phyloP scores from a whole-genome alignment of 2,888 invertebrate genomes.

The Cyclophora albipunctata region DNA sequence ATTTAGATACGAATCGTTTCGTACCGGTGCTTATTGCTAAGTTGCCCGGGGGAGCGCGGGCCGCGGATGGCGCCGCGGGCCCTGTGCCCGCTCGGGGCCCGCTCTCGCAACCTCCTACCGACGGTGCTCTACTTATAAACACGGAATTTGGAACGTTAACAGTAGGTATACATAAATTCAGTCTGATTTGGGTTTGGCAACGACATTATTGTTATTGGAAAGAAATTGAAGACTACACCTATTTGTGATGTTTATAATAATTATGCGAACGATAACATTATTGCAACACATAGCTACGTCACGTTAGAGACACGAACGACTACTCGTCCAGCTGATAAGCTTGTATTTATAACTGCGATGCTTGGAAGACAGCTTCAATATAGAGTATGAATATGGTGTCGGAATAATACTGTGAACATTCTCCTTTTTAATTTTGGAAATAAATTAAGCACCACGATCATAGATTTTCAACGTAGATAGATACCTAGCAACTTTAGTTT shows the following conservation, averaged over 20 bases:
- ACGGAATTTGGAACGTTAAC: conserved; percentile 50
- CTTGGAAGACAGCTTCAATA: conserved; percentile 65
- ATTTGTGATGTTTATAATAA: conserved; percentile 34
- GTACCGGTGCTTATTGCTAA: conserved; percentile 71
- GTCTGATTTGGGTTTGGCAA: conserved; percentile 70
- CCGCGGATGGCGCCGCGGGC: conserved; percentile 13
- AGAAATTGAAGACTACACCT: conserved; percentile 26
- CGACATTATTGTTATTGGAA: conserved; percentile 54
- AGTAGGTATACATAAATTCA: conserved; percentile 66
- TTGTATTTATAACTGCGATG: conserved; percentile 32
- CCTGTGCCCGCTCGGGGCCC: no score
- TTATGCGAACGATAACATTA: conserved; percentile 15
- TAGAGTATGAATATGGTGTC: conserved; percentile 41
- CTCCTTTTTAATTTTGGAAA: conserved; percentile 39
- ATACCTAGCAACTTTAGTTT: conserved; percentile 10
- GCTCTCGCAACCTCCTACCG: not conserved
- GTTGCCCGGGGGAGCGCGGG: conserved; percentile 46
- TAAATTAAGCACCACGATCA: conserved; percentile 65
- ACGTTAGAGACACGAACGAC: conserved; percentile 15
- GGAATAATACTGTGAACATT: conserved; percentile 59
- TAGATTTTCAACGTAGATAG: conserved; percentile 44
- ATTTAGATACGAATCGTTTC: conserved; percentile 49
- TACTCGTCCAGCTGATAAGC: conserved; percentile 13
- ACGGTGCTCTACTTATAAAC: conserved; percentile 8
- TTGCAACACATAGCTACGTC: conserved; percentile 15